phyloP scores from a whole-genome alignment of 2,113 vertebrate genomes.

The Penelope pileata region DNA sequence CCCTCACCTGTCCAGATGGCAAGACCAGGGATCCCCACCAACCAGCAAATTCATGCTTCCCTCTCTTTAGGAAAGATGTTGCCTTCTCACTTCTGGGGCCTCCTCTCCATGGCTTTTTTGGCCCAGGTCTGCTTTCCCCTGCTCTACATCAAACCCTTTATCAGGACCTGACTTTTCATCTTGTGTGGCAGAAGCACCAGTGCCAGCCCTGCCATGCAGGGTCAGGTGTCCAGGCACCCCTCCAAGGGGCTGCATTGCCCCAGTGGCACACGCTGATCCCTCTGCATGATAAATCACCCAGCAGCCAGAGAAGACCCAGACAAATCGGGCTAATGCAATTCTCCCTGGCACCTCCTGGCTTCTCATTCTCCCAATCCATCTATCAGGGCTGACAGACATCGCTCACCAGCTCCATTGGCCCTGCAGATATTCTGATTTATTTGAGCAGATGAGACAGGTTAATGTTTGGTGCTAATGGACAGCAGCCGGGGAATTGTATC shows the following conservation, averaged over 20 bases:
- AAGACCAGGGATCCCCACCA: background rate
- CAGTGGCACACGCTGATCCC: fast-evolving
- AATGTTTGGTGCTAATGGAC: background rate
- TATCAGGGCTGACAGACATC: fast-evolving
- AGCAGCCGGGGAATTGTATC: background rate
- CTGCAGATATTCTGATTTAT: background rate
- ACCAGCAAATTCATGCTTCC: background rate
- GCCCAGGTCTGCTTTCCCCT: background rate
- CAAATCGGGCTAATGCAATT: background rate
- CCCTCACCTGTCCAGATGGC: background rate
- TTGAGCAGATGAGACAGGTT: background rate
- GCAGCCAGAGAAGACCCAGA: background rate
- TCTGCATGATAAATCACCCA: background rate
- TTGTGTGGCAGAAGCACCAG: fast-evolving
- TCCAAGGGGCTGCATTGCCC: background rate
- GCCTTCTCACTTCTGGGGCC: background rate
- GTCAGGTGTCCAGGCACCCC: fast-evolving
- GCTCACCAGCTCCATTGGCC: background rate
- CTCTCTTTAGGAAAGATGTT: background rate
- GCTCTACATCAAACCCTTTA: background rate
- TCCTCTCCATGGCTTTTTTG: background rate
- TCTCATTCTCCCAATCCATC: fast-evolving
- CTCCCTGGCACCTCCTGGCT: background rate
- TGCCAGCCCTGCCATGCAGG: background rate
- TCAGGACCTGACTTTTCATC: background rate